phyloP scores from a whole-genome alignment of 2,888 invertebrate species.

The Heliconius sara region DNA sequence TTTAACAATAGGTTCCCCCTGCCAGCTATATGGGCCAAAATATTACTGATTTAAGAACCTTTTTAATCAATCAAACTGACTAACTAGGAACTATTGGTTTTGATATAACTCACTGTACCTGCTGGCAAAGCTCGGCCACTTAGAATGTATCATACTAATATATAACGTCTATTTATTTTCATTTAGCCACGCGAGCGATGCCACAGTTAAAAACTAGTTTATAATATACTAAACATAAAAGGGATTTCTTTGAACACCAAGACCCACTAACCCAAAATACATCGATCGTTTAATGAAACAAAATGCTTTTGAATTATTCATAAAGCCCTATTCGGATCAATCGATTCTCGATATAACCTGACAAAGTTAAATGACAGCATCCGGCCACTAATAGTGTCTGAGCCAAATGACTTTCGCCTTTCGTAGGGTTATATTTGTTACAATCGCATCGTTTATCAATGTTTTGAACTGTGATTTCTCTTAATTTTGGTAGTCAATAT shows the following conservation, averaged over 20 bases:
- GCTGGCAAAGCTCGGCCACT: not conserved
- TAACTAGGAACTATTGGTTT: not conserved
- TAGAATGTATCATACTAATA: not conserved
- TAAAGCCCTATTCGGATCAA: constrained; percentile 42
- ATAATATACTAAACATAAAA: not conserved
- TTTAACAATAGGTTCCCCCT: not conserved
- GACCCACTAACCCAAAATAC: constrained; percentile 37
- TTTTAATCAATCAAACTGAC: no score
- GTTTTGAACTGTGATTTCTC: constrained; percentile 45
- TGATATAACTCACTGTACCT: not conserved
- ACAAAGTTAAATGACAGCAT: constrained; percentile 36
- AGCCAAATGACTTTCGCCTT: constrained; percentile 24
- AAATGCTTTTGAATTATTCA: constrained; percentile 44
- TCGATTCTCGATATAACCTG: constrained; percentile 37
- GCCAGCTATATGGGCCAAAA: not conserved
- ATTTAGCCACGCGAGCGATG: not conserved
- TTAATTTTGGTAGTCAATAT: constrained; percentile 14
- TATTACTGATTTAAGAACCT: not conserved
- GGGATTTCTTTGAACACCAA: not conserved
- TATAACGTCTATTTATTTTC: not conserved
- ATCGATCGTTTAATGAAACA: constrained; percentile 34
- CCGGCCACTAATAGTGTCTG: constrained; percentile 22
- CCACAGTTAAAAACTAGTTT: not conserved
- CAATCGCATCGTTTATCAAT: constrained; percentile 20
- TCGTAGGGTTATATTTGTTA: constrained; percentile 24